Evolutionary conservation across 2,113 vertebrate species (phyloP), one percentile per base, ranked within the genome.

Genomic region (Hypocryptadius cinnamomeus): DNA sequence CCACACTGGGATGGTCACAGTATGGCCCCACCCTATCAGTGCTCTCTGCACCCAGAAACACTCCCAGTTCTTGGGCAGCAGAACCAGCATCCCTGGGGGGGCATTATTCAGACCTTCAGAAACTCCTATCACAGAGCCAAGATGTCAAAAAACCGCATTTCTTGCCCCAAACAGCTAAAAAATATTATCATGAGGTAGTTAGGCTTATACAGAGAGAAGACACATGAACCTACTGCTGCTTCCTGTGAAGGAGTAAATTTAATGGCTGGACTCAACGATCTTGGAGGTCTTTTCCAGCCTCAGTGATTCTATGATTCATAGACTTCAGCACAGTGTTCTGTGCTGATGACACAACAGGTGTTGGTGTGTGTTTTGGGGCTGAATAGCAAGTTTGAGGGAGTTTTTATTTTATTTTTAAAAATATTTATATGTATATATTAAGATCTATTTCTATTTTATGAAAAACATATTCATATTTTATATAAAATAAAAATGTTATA

Each of bases 1-100:
- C 23, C 16, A 18, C 2, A 0, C 11, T 59, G 47, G 20, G 20
- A 5, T 54, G 39, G 14, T 18, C 9, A 11, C 0, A 0, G 13
- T 8, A 0, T 11, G 15, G 10, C 23, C 60, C 37, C 35, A 76
- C 54, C 53, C n/a, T 0, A 1, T 2, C 60, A 37, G 14, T 45
- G 27, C 6, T 61, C 15, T 71, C 40, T 77, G 39, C 33, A 33
- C 15, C 24, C 56, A 79, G 50, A 85, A 92, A 74, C 7, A 16
- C 3, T 27, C 28, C n/a, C 28, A 35, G 14, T 8, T 73, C 24
- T 28, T 39, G 13, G 33, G 18, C 24, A 86, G 45, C 7, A 15
- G 15, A 40, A 31, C 11, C 37, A 63, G 30, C 17, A 35, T 33
- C 65, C 14, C 5, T 7, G 0, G 0, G 5, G 11, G 8, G 7